Evolutionary conservation across 1,140 invertebrate species (phyloP).

Genomic region (Lithobius niger): DNA sequence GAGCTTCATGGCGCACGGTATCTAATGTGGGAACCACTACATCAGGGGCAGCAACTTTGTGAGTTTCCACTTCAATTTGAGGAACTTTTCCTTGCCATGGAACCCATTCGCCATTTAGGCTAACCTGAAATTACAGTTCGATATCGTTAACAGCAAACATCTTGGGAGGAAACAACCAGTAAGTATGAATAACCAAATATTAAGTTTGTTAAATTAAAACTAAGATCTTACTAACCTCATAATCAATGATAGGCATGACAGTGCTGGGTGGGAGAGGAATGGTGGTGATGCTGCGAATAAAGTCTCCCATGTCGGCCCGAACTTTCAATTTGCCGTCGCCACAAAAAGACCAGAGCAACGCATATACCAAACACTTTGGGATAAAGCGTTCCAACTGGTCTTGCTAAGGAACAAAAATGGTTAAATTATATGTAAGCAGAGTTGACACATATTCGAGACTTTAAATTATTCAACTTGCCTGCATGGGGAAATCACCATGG

Average conservation of each 20-base stretch:
- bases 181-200: background rate
- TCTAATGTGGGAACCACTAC: slow-evolving; percentile 97
- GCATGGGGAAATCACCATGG: slow-evolving; percentile 88
- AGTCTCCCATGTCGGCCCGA: slow-evolving; percentile 84
- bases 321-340: slow-evolving; percentile 96
- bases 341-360: slow-evolving; percentile 92
- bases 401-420: slow-evolving; percentile 37
- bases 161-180: background rate
- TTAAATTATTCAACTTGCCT: slow-evolving; percentile 23
- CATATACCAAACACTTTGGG: slow-evolving; percentile 81
- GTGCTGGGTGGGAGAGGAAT: slow-evolving; percentile 65
- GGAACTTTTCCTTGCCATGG: slow-evolving; percentile 96
- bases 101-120: slow-evolving; percentile 80
- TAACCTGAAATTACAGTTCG: slow-evolving; percentile 32
- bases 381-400: slow-evolving; percentile 91
- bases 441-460: background rate
- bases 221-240: slow-evolving; percentile 74
- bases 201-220: background rate
- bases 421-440: background rate
- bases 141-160: background rate
- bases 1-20: slow-evolving; percentile 92
- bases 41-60: slow-evolving; percentile 96
- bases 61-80: slow-evolving; percentile 97
- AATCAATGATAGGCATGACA: slow-evolving; percentile 87
- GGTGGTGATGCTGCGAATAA: slow-evolving; percentile 86